Conservation (phyloP, 1,140 invertebrate genomes). For the Diabrotica undecimpunctata region DNA sequence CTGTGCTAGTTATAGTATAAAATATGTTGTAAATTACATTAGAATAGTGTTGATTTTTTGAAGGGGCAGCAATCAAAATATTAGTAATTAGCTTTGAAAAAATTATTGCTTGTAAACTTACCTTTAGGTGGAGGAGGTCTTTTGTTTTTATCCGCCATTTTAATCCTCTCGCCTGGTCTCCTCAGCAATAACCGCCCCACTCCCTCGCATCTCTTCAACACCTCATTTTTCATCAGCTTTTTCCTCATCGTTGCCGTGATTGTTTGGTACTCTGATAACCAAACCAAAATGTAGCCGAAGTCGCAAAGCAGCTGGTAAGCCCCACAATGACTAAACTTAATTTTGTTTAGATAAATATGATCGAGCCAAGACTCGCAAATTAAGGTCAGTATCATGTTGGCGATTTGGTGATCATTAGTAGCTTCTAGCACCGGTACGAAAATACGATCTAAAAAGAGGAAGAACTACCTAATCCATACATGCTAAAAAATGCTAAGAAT, state of each 20-base stretch:
- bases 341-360: conserved; percentile 74
- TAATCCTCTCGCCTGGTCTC: conserved; percentile 69
- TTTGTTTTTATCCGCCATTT: conserved; percentile 57
- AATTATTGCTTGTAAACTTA: neutral
- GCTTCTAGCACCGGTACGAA: conserved; percentile 68
- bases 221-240: conserved; percentile 71
- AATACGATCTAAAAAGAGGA: conserved; percentile 62
- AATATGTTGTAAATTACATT: no score
- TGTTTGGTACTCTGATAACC: conserved; percentile 59
- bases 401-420: conserved; percentile 65
- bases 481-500: no score
- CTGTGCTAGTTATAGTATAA: no score
- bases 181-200: conserved; percentile 71
- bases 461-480: no score
- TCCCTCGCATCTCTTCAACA: conserved; percentile 72
- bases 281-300: conserved; percentile 69
- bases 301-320: conserved; percentile 66
- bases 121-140: conserved; percentile 16
- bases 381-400: conserved; percentile 72
- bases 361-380: conserved; percentile 83
- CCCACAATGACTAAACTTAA: conserved; percentile 68
- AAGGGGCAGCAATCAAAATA: no score
- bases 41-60: no score
- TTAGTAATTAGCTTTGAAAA: no score
- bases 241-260: conserved; percentile 57